Evolutionary conservation across 2,797 vertebrate genomes (phyloP), one percentile per base, ranked within the genome.

Genomic region (Aldrovandia affinis): DNA sequence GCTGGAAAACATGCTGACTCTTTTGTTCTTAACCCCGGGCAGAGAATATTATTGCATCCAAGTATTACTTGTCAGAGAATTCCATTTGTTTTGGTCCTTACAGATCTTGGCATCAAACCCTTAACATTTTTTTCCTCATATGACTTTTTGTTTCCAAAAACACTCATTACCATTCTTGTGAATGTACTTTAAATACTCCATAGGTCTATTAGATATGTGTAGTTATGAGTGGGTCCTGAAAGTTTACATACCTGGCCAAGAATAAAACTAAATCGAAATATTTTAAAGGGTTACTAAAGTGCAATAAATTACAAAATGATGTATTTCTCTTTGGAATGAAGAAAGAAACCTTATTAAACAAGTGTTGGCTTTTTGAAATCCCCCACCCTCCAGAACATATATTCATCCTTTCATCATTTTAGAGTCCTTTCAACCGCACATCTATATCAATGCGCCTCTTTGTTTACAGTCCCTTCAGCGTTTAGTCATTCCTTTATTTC

Each of bases 361-460:
- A 84, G 33, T 30, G 8, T 55, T 81, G 78, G 18, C 63, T 55
- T 80, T 84, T 33, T 80, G 50, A 80, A 59, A 79, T 10, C 5
- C 33, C 28, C 42, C 36, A 25, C 47, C 63, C 4, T 15, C 63
- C 55, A 39, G 42, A 12, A 22, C 75, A 18, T 22, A 78, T 78
- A 78, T 68, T 15, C 18, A 33, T 44, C 44, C 44, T 68, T 44
- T 28, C 78, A 42, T 84, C 36, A 44, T 81, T 84, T 84, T 47
- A 47, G 68, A 47, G 15, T 30, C 77, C 73, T 77, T 77, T 77
- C 39, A 50, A 42, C 20, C 78, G 25, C 65, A 81, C 79, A 59
- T 84, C 50, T 36, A 14, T 88, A 90, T 93, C 89, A 93, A 92
- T 92, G 91, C 88, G 86, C 77, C 47, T 86, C 89, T 92, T 94